Conservation (phyloP, 2,113 vertebrate genomes). For the Sitta europaea region DNA sequence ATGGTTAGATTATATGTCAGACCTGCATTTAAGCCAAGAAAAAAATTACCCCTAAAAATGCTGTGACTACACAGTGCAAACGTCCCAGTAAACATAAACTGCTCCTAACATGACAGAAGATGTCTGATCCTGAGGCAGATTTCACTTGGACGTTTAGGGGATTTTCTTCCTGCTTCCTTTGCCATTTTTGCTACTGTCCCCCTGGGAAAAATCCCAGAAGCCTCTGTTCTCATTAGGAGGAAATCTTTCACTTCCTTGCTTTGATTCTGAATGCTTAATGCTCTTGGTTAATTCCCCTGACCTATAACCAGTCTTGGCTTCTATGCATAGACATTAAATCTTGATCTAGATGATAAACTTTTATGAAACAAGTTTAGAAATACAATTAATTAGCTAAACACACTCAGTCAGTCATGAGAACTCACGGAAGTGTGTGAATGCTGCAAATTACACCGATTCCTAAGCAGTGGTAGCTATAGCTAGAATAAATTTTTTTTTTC, state of each 20-base stretch:
- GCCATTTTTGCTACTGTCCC: background rate
- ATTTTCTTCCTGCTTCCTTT: background rate
- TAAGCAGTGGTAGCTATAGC: background rate
- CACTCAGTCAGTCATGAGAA: background rate
- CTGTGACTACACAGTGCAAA: background rate
- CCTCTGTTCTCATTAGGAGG: conserved; percentile 19
- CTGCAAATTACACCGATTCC: background rate
- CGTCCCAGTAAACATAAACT: background rate
- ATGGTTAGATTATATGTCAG: background rate
- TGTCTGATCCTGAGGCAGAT: background rate
- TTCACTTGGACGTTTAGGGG: background rate
- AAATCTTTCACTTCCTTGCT: conserved; percentile 47
- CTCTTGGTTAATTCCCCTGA: conserved; percentile 16
- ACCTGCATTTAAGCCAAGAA: background rate
- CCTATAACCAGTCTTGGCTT: conserved; percentile 34
- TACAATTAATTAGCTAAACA: background rate
- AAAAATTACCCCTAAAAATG: background rate
- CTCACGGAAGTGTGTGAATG: background rate
- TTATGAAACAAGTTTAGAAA: conserved; percentile 7
- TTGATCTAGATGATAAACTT: conserved; percentile 1
- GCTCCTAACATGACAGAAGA: background rate
- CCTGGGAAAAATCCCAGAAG: conserved; percentile 26
- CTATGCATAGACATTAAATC: background rate
- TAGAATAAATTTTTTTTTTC: background rate
- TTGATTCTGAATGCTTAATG: conserved; percentile 31